These are phyloP conservation scores for Tetrapedia diversipes DNA, from an alignment of 2,888 invertebrate species.

Conservation along the genomic window DNA sequence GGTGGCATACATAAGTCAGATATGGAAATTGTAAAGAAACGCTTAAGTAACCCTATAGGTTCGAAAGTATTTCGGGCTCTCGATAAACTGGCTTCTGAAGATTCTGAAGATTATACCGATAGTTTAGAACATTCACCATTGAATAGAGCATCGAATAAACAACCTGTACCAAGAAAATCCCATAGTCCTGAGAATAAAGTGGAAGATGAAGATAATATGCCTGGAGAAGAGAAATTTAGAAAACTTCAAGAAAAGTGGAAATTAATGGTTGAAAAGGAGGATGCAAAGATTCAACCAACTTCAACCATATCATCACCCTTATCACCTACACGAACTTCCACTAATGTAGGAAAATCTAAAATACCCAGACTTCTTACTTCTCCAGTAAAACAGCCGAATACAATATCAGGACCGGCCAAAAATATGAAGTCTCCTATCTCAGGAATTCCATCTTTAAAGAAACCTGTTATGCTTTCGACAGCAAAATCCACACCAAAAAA, in stretches of 20 bases:
- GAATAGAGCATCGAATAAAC: constrained; percentile 67
- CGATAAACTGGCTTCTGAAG: constrained; percentile 87
- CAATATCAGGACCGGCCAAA: constrained; percentile 49
- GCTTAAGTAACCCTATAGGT: constrained; percentile 88
- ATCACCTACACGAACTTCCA: constrained; percentile 82
- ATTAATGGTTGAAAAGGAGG: constrained; percentile 86
- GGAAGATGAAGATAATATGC: constrained; percentile 70
- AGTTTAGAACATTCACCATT: constrained; percentile 87
- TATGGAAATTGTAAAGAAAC: constrained; percentile 85
- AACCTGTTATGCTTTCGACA: constrained; percentile 64
- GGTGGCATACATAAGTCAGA: constrained; percentile 83
- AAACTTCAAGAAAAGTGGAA: constrained; percentile 92
- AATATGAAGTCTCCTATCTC: constrained; percentile 74
- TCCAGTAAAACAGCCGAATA: constrained; percentile 86
- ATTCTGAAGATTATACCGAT: constrained; percentile 89
- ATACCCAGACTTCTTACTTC: constrained; percentile 91
- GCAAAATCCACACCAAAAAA: constrained; percentile 64
- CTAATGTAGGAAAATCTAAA: constrained; percentile 85
- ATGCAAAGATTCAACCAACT: constrained; percentile 74
- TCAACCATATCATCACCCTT: constrained; percentile 74
- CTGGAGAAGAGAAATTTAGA: constrained; percentile 88
- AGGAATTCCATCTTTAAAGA: constrained; percentile 79
- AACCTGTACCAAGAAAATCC: constrained; percentile 43
- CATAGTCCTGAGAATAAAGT: constrained; percentile 48
- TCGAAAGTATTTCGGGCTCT: constrained; percentile 89